Conservation (phyloP, 2,797 vertebrate species). For the Trichosurus vulpecula region DNA sequence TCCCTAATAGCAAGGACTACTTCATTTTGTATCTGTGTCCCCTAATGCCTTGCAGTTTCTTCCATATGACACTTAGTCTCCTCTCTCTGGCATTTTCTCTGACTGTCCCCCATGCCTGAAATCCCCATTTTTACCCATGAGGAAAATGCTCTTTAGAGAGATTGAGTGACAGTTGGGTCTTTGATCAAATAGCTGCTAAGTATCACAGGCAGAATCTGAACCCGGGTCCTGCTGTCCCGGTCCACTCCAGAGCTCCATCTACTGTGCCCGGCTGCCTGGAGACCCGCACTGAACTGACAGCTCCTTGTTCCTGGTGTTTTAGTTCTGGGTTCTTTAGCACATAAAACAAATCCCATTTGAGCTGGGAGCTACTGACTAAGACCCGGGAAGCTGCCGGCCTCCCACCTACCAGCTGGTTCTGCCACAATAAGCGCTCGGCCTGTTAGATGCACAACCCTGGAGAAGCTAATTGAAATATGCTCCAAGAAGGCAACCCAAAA, state of each 20-base stretch:
- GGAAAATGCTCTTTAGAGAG: not conserved
- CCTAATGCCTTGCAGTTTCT: not conserved
- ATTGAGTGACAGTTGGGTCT: not conserved
- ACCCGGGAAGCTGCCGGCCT: constrained; percentile 81
- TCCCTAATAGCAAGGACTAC: not conserved
- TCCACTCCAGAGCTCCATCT: not conserved
- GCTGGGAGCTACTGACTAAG: constrained; percentile 80
- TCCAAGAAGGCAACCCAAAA: constrained; percentile 70
- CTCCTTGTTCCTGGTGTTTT: constrained; percentile 51
- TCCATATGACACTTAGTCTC: not conserved
- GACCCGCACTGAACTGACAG: not conserved
- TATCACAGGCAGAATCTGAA: not conserved
- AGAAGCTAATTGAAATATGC: constrained; percentile 72
- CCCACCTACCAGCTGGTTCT: constrained; percentile 83
- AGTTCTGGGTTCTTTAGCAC: constrained; percentile 53
- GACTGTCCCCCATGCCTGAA: not conserved
- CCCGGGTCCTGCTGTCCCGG: not conserved
- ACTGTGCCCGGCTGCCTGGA: not conserved
- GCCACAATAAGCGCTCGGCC: constrained; percentile 81
- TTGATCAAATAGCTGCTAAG: not conserved
- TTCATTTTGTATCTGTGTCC: not conserved
- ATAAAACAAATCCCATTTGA: constrained; percentile 76
- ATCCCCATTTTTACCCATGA: not conserved
- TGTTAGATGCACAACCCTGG: constrained; percentile 81
- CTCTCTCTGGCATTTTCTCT: not conserved